Evolutionary conservation across 64 coral and sea anemone species (phyloP), one percentile per base, ranked within the genome.

Genomic region (Acropora yongei): DNA sequence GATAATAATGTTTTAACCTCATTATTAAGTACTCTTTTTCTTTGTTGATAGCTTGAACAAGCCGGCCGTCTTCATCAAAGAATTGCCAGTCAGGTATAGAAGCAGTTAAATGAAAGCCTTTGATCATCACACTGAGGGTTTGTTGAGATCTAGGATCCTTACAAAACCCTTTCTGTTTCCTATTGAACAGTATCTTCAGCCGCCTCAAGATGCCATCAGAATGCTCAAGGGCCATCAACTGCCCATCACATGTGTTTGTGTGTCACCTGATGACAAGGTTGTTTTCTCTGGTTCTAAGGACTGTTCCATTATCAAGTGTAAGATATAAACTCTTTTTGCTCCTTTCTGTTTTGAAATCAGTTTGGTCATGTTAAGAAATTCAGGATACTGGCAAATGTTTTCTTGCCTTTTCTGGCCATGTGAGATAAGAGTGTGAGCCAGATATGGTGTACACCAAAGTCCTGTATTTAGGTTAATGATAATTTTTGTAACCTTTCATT

Each of bases 221-320:
- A 80, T 99, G 41, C 75, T 99, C 3, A 75, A 71, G 49, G 97
- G 97, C 3, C 97, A 99, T 91, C 91, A 99, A 60, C 79, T 96
- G 49, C 87, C 97, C 41, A 74, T 96, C 18, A 99, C 97, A 0
- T 99, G 97, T 50, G 80, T 99, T 17, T 99, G 97, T 93, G 80
- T 99, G 39, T 99, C 97, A 63, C 61, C 94, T 75, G 97, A 99
- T 68, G 87, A 92, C 65, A 96, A 92, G 58, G 93, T 91, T 96
- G 88, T 90, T n/a, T 99, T 91, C 50, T 93, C 94, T 86, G 97
- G 88, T 42, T 91, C 97, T 58, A 99, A 99, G 57, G 97, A 99
- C 90, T 99, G 94, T 57, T 61, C 78, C 30, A 80, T 99, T 30
- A 94, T 96, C 49, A 99, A 96, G 93, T 99, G 97, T 99, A 88